These are phyloP conservation scores for Spisula solida DNA, from an alignment of 2,888 invertebrate genomes.

Conservation along the genomic window DNA sequence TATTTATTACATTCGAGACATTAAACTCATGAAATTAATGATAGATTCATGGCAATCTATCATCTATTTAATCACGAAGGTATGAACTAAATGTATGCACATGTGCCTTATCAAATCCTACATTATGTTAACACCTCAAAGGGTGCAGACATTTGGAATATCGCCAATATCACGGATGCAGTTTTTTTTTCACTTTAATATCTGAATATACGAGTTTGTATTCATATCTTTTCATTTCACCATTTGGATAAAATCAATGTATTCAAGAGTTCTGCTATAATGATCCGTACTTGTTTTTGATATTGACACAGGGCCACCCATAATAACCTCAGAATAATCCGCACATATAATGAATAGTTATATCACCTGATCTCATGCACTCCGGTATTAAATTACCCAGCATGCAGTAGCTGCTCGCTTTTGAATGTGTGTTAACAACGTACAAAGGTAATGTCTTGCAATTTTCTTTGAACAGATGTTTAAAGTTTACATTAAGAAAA, in stretches of 20 bases:
- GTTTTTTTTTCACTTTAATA: slow-evolving; percentile 22
- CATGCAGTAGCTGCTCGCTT: not conserved
- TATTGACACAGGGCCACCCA: slow-evolving; percentile 39
- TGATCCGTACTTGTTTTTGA: slow-evolving; percentile 37
- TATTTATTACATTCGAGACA: slow-evolving; percentile 10
- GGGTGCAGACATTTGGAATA: slow-evolving; percentile 45
- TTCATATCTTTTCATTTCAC: slow-evolving; percentile 1
- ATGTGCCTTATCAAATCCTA: slow-evolving; percentile 35
- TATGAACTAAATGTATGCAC: slow-evolving; percentile 34
- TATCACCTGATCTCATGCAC: slow-evolving; percentile 33
- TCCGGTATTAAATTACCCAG: not conserved
- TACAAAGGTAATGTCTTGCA: slow-evolving; percentile 3
- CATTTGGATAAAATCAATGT: slow-evolving; percentile 40
- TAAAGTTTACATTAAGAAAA: slow-evolving; percentile 16
- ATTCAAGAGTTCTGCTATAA: slow-evolving; percentile 18
- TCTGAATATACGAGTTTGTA: not conserved
- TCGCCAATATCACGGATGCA: slow-evolving; percentile 9
- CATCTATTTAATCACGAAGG: slow-evolving; percentile 32
- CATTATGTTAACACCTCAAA: slow-evolving; percentile 50
- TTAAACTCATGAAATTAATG: slow-evolving; percentile 17
- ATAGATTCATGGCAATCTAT: slow-evolving; percentile 13
- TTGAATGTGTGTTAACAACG: slow-evolving; percentile 5
- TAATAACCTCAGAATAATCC: slow-evolving; percentile 23
- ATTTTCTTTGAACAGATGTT: slow-evolving; percentile 19
- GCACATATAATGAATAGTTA: not conserved